Percentiles rank a stretch among this genome's conserved stretches.
These are phyloP conservation scores for Heliconius hermathena DNA, from an alignment of 1,140 invertebrate genomes.

Conservation along the genomic window DNA sequence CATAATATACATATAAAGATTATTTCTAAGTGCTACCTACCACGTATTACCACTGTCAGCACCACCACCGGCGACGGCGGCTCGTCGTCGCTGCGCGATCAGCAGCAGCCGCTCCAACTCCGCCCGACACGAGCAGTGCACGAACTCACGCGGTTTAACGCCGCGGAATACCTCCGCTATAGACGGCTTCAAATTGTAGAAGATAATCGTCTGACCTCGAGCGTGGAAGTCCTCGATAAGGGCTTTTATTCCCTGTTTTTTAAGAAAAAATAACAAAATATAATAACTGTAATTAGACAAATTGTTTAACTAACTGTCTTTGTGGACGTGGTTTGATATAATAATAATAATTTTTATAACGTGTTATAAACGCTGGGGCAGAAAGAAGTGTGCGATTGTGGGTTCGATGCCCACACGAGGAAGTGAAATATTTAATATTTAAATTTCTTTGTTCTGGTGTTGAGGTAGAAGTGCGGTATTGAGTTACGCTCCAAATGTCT, in stretches of 20 bases:
- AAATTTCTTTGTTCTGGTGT: no score
- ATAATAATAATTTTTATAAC: no score
- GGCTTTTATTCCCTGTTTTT: slow-evolving; percentile 85
- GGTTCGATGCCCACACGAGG: no score
- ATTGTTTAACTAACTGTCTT: no score
- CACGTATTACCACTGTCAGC: background rate
- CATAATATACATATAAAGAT: background rate
- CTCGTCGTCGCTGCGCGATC: slow-evolving; percentile 34
- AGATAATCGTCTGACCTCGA: slow-evolving; percentile 88
- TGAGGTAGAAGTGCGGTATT: no score
- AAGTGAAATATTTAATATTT: no score
- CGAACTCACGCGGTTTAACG: slow-evolving; percentile 86
- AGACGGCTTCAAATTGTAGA: slow-evolving; percentile 89
- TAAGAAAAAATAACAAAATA: background rate
- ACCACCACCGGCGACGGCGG: background rate
- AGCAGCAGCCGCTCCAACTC: slow-evolving; percentile 85
- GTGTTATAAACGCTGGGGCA: no score
- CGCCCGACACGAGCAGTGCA: slow-evolving; percentile 84
- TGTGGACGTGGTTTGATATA: no score
- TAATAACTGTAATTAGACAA: background rate
- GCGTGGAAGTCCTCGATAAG: slow-evolving; percentile 88
- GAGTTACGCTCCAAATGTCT: no score
- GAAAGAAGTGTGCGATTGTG: no score
- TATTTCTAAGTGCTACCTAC: background rate
- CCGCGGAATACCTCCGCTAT: slow-evolving; percentile 87